A percentile compares a stretch with the other conserved stretches of the same genome.
Conservation (phyloP, 2,888 invertebrate genomes). For the Diaphora mendica region DNA sequence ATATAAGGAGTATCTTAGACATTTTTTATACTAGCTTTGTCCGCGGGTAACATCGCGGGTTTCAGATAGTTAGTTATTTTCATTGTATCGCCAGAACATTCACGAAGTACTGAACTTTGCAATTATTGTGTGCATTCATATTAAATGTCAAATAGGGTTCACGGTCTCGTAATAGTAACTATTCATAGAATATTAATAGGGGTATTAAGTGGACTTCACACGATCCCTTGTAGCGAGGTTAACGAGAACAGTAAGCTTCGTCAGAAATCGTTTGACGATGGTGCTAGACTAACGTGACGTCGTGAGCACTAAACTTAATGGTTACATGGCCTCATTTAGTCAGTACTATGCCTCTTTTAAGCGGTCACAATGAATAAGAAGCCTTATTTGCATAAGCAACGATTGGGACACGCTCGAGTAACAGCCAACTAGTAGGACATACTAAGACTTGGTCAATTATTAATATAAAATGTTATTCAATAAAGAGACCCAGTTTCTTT, state of each 20-base stretch:
- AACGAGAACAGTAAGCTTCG: slow-evolving; percentile 52
- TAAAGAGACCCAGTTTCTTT: not conserved
- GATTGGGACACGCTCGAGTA: not conserved
- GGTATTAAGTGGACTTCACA: slow-evolving; percentile 51
- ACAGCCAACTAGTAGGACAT: not conserved
- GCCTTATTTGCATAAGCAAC: not conserved
- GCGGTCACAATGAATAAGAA: not conserved
- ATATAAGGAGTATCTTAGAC: no score
- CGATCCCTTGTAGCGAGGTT: slow-evolving; percentile 49
- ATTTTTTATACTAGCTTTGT: no score
- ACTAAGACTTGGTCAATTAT: not conserved
- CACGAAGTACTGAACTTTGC: not conserved
- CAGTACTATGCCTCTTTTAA: slow-evolving; percentile 4
- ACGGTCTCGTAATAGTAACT: not conserved
- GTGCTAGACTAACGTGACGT: slow-evolving; percentile 20
- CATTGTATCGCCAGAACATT: not conserved
- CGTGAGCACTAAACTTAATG: slow-evolving; percentile 52
- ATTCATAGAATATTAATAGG: slow-evolving; percentile 30
- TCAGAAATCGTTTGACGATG: slow-evolving; percentile 26
- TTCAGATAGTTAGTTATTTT: not conserved
- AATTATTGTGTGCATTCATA: not conserved
- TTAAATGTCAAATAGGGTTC: no score
- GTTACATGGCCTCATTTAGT: slow-evolving; percentile 28
- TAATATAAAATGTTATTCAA: not conserved
- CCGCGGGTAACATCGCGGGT: no score